Evolutionary conservation across 2,113 vertebrate species (phyloP), one percentile per base, ranked within the genome.

Genomic region (Xenopus borealis): DNA sequence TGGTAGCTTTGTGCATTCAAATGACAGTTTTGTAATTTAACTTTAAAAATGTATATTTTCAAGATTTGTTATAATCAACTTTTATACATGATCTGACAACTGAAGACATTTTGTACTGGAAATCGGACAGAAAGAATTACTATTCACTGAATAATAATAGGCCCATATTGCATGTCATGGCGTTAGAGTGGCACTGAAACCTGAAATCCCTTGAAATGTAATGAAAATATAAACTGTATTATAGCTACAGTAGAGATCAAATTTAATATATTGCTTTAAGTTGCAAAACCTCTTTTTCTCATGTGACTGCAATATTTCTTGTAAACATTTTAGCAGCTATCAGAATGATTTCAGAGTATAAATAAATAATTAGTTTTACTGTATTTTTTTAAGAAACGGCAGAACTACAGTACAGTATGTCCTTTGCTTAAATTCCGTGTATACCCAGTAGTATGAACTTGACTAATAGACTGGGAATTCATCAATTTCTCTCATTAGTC

Each of bases 191-290:
- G 14, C 53, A 55, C 14, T 55, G 17, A 55, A 55, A 55, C 14
- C n/a, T 55, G 17, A 55, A 55, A 55, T 55, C 53, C 53, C 53
- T 2, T 55, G 53, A n/a, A 55, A 55, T 9, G 14, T 7, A 55
- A 55, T 55, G 53, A 16, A 55, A 55, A 55, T 16, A 50, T 16
- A 55, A n/a, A n/a, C 14, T 3, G 53, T 2, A 16, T 55, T 55
- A 55, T n/a, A 55, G 53, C 14, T 55, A 55, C 23, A 27, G 23
- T 27, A 55, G 53, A 16, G 17, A 55, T 55, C 16, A 1, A n/a
- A 55, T 55, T 55, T 55, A 55, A 55, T n/a, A 55, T 55, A 55
- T 55, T 55, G 53, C 53, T 55, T 55, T 55, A 55, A 16, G 53
- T 16, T n/a, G 8, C 14, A 55, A 55, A 55, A 8, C 53, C 8